Evolutionary conservation across 2,888 invertebrate species (phyloP).

Genomic region (Pterostichus madidus): DNA sequence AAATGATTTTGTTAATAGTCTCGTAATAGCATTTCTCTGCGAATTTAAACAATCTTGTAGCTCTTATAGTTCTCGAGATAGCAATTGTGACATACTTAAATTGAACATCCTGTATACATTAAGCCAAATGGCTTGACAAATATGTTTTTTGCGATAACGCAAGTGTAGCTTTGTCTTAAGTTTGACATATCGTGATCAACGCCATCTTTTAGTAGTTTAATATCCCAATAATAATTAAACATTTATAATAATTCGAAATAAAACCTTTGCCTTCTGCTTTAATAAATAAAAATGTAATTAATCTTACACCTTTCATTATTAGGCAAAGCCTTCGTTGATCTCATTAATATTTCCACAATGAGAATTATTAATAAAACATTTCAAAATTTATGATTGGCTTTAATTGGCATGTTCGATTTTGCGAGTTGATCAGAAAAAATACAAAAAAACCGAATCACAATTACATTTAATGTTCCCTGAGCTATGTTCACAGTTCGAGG

Average conservation of each 20-base stretch:
- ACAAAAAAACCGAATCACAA: background rate
- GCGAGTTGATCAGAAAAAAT: constrained; percentile 23
- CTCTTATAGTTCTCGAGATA: too few species aligned
- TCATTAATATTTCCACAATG: constrained; percentile 17
- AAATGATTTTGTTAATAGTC: too few species aligned
- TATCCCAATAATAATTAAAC: too few species aligned
- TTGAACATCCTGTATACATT: too few species aligned
- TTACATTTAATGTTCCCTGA: constrained; percentile 28
- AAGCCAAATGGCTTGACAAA: too few species aligned
- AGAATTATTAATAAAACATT: constrained; percentile 31
- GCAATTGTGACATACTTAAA: too few species aligned
- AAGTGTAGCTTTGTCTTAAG: too few species aligned
- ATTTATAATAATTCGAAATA: background rate
- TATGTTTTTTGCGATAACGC: too few species aligned
- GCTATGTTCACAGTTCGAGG: constrained; percentile 32
- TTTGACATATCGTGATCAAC: too few species aligned
- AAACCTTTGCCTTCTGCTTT: background rate
- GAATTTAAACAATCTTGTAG: too few species aligned
- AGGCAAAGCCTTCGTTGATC: background rate
- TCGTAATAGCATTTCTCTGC: too few species aligned
- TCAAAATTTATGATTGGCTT: constrained; percentile 33
- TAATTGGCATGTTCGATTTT: constrained; percentile 38
- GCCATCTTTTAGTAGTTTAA: too few species aligned
- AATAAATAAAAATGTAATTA: constrained; percentile 4
- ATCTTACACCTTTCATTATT: background rate